Evolutionary conservation across 2,797 vertebrate genomes (phyloP).

Genomic region (Pitangus sulphuratus): DNA sequence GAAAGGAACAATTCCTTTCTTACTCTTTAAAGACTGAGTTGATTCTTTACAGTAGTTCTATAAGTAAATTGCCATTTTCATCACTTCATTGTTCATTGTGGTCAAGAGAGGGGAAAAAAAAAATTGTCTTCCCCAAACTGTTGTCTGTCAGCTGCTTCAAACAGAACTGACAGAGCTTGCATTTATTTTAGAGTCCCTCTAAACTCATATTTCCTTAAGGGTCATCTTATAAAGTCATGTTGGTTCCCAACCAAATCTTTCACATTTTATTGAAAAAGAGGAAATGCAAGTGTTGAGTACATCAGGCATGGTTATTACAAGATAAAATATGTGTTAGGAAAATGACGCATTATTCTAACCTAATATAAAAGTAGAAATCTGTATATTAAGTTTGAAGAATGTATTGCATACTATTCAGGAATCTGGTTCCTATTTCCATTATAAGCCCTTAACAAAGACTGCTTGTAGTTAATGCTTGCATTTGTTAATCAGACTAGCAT

Average conservation of each 20-base stretch:
- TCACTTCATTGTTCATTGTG: neutral
- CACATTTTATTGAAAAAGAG: neutral
- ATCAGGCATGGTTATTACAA: neutral
- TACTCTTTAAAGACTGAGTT: neutral
- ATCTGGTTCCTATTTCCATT: neutral
- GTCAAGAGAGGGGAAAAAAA: neutral
- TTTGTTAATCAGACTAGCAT: neutral
- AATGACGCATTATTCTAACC: neutral
- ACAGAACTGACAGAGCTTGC: neutral
- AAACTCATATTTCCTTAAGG: neutral
- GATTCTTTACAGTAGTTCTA: neutral
- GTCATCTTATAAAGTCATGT: rapidly evolving
- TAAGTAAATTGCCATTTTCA: neutral
- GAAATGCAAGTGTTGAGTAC: neutral
- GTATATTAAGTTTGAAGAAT: neutral
- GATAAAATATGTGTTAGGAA: neutral
- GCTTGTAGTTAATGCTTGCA: neutral
- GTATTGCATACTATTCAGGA: rapidly evolving
- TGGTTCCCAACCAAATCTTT: neutral
- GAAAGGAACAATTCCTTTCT: neutral
- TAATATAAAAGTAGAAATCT: neutral
- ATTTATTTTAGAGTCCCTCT: neutral
- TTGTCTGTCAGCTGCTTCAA: neutral
- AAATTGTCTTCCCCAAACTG: too few species aligned
- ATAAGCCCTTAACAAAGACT: neutral